A percentile compares a stretch with the other conserved stretches of the same genome.
Conservation (phyloP, 2,888 invertebrate species). For the Ophion ventricosus region DNA sequence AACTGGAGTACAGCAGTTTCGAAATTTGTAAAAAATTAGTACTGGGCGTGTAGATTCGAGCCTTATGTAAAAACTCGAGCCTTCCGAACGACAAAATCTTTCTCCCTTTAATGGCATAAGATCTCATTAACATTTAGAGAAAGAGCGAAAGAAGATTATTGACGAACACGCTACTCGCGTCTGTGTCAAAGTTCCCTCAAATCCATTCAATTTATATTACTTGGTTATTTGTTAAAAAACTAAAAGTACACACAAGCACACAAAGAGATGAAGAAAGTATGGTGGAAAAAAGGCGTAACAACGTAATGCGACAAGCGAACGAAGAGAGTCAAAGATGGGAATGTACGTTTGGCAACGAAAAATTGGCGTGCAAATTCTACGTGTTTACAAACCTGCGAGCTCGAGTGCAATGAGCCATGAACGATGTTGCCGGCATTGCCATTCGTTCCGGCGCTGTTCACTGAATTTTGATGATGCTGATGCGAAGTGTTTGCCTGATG, state of each 20-base stretch:
- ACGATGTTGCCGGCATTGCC: slow-evolving; percentile 77
- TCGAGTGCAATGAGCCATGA: slow-evolving; percentile 79
- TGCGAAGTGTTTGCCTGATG: slow-evolving; percentile 77
- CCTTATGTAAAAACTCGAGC: neutral
- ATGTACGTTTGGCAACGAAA: slow-evolving; percentile 52
- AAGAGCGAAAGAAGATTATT: neutral
- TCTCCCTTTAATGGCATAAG: neutral
- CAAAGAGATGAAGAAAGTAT: slow-evolving; percentile 12
- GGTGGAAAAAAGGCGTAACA: slow-evolving; percentile 21
- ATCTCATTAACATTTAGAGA: neutral
- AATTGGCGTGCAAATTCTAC: slow-evolving; percentile 69
- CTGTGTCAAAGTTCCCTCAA: neutral
- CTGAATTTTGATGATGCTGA: slow-evolving; percentile 78
- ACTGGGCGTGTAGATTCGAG: neutral
- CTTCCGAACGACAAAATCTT: neutral
- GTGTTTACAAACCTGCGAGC: slow-evolving; percentile 81
- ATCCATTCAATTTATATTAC: neutral
- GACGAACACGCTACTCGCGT: neutral
- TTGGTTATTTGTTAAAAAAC: neutral
- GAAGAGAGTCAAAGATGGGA: slow-evolving; percentile 19
- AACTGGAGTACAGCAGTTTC: neutral
- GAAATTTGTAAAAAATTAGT: neutral
- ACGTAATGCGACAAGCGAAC: slow-evolving; percentile 29
- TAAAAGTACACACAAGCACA: neutral
- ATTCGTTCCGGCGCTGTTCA: slow-evolving; percentile 74